Base-by-base conservation (phyloP, 2,888 invertebrate genomes). In the Gastracanthus pulcherrimus region DNA sequence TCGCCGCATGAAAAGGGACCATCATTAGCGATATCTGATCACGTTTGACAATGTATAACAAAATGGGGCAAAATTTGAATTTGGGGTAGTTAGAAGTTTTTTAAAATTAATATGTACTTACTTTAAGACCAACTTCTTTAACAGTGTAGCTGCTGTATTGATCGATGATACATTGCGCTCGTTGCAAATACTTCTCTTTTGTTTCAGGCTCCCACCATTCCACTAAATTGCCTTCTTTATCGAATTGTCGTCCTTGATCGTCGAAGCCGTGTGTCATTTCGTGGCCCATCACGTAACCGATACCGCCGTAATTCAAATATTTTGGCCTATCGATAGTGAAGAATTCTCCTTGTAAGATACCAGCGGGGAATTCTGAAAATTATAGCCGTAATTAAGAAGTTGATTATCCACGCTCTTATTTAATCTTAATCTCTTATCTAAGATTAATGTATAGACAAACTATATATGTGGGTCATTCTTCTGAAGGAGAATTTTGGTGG, bases 201-300 rank as follows among this genome's bases (percentile, higher is more conserved):
- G 98, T 98, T 84, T 93, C 93, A 74, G 95, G 93, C 85, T 95
- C 95, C 98, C 98, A 98, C 98, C 98, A 98, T 89, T 98, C 97
- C 0, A 96, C 94, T 84, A 98, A 92, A 92, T 98, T 98, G 16
- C 98, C 98, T 84, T 96, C 94, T 84, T 96, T 95, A 91, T 98
- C 98, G 88, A 97, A 98, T 92, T 97, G 97, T 64, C 98, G 94
- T 71, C 98, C 97, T 93, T 94, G 90, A 89, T 96, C 96, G 89
- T 97, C 97, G 87, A 97, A 97, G 16, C 97, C 97, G 89, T 97
- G 97, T 0, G 97, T 97, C 74, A 98, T 97, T 92, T 97, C 97
- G 89, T 97, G 97, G 0, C 97, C 97, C 87, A 97, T 97, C 5
- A 97, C 96, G 87, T 96, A 97, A 1, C 97, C 97, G 84, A 98